These are phyloP conservation scores for Notocelia uddmanniana DNA, from an alignment of 2,888 invertebrate species.

Conservation along the genomic window DNA sequence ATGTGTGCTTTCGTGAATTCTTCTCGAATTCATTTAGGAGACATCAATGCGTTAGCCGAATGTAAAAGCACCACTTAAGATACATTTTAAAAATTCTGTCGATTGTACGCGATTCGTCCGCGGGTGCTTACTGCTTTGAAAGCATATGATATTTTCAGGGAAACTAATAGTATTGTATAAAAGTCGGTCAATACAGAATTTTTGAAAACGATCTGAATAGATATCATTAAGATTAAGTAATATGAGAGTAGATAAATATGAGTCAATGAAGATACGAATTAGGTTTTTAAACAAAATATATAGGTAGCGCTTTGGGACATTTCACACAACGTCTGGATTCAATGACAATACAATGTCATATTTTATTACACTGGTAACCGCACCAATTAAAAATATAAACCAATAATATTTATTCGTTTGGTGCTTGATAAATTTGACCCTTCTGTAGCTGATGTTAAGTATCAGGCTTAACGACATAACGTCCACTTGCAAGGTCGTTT, in stretches of 20 bases:
- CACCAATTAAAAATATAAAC: conserved; percentile 28
- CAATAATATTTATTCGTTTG: conserved; percentile 17
- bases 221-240: background rate
- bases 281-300: background rate
- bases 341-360: conserved; percentile 13
- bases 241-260: background rate
- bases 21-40: too few species aligned
- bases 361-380: conserved; percentile 22
- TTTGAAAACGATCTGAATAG: background rate
- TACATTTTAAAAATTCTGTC: background rate
- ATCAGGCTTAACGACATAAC: conserved; percentile 1
- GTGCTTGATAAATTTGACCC: conserved; percentile 37
- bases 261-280: background rate
- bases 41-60: background rate
- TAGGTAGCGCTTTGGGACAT: background rate
- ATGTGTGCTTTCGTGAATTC: background rate
- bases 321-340: conserved; percentile 37
- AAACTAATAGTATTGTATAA: background rate
- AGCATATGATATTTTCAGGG: background rate
- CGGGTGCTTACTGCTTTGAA: background rate
- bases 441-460: conserved; percentile 1
- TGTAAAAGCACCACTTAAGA: background rate
- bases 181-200: background rate
- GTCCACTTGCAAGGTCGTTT: conserved; percentile 33
- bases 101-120: background rate